Percentiles rank a stretch among this genome's conserved stretches.
Conservation (phyloP, 2,113 vertebrate genomes). For the Ictalurus furcatus region DNA sequence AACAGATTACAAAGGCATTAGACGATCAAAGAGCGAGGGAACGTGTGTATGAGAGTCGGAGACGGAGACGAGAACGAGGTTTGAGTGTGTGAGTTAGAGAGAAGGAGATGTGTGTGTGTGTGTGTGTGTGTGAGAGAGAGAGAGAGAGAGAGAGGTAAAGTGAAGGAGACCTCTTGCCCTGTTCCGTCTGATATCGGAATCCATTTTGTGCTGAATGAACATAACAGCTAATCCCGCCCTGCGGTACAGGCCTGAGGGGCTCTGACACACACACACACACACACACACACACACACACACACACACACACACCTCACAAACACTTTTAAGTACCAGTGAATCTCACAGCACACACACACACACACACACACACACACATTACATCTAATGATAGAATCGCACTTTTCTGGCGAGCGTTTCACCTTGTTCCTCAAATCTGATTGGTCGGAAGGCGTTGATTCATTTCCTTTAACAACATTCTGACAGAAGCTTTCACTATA, state of each 20-base stretch:
- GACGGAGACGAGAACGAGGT: slow-evolving; percentile 23
- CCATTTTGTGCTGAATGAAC: slow-evolving; percentile 65
- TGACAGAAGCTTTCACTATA: neutral
- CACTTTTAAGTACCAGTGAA: slow-evolving; percentile 19
- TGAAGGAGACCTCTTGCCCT: slow-evolving; percentile 53
- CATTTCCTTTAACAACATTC: neutral
- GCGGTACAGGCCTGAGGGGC: slow-evolving; percentile 61
- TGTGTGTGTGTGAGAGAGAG: slow-evolving; percentile 47
- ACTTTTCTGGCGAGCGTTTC: neutral
- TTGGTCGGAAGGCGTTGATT: neutral
- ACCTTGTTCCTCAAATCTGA: neutral
- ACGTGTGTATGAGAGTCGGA: slow-evolving; percentile 50
- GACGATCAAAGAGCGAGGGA: slow-evolving; percentile 72
- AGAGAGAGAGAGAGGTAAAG: slow-evolving; percentile 39
- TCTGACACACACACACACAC: slow-evolving; percentile 52
- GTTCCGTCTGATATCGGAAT: slow-evolving; percentile 62
- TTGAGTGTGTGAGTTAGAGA: slow-evolving; percentile 52
- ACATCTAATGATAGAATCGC: neutral
- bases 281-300: slow-evolving; percentile 39
- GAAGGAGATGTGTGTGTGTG: neutral
- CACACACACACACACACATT: slow-evolving; percentile 5
- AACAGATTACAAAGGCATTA: slow-evolving; percentile 80
- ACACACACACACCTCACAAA: slow-evolving; percentile 19
- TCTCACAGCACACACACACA: slow-evolving; percentile 7
- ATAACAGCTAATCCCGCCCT: slow-evolving; percentile 63